Evolutionary conservation across 1,140 invertebrate species (phyloP).

Genomic region (Diorhabda elongata): DNA sequence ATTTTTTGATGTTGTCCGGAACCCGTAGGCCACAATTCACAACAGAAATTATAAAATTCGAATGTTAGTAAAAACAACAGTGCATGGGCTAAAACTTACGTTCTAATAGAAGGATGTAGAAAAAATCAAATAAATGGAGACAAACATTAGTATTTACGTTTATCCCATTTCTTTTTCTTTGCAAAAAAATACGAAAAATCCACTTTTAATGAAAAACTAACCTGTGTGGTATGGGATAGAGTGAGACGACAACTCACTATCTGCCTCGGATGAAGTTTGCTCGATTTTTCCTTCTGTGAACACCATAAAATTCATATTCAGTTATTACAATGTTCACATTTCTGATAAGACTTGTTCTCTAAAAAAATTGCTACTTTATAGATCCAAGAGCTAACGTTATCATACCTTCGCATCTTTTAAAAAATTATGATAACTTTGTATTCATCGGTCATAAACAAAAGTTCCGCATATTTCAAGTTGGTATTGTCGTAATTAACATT

Average conservation of each 20-base stretch:
- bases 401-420: too few relatives aligned
- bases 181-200: too few relatives aligned
- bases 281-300: slow-evolving; percentile 48
- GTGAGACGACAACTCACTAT: slow-evolving; percentile 75
- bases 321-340: slow-evolving; percentile 17
- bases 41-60: background rate
- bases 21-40: too few relatives aligned
- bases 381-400: too few relatives aligned
- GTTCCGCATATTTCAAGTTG: too few relatives aligned
- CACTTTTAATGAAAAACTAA: slow-evolving; percentile 50
- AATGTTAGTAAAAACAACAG: slow-evolving; percentile 8
- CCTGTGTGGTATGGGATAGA: slow-evolving; percentile 70
- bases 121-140: slow-evolving; percentile 22
- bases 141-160: slow-evolving; percentile 23
- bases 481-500: too few relatives aligned
- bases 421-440: too few relatives aligned
- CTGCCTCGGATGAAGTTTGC: slow-evolving; percentile 68
- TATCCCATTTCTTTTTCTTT: background rate
- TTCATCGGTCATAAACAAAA: too few relatives aligned
- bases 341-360: background rate
- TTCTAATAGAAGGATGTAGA: background rate
- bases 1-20: too few relatives aligned
- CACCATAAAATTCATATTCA: slow-evolving; percentile 29
- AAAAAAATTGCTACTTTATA: background rate
- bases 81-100: slow-evolving; percentile 27